Evolutionary conservation across 2,888 invertebrate genomes (phyloP).

Genomic region (Lottia scabra): DNA sequence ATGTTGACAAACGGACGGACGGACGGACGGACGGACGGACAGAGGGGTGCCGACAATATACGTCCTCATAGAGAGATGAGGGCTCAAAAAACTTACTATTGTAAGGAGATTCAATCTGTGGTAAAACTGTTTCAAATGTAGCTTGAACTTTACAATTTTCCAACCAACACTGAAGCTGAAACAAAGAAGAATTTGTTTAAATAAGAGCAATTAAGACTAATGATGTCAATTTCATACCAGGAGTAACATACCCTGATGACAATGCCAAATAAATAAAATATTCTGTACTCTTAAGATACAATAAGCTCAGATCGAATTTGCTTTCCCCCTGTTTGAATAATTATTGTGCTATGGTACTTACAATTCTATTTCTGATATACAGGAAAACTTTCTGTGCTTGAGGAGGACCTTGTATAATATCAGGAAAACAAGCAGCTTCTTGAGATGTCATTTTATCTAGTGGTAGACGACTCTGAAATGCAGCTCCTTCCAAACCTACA

Average conservation of each 20-base stretch:
- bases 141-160: constrained; percentile 94
- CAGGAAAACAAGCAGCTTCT: constrained; percentile 94
- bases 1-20: too few species aligned
- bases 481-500: constrained; percentile 80
- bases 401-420: constrained; percentile 85
- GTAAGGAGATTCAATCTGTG: constrained; percentile 87
- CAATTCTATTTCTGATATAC: constrained; percentile 89
- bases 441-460: constrained; percentile 94
- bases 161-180: constrained; percentile 89
- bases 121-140: constrained; percentile 83
- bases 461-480: constrained; percentile 84
- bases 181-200: not conserved
- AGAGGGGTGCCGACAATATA: too few species aligned
- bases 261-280: too few species aligned
- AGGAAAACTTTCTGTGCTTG: constrained; percentile 89
- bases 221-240: too few species aligned
- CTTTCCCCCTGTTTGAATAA: too few species aligned
- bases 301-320: too few species aligned
- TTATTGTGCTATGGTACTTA: constrained; percentile 59
- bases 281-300: too few species aligned
- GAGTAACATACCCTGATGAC: too few species aligned
- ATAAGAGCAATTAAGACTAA: too few species aligned
- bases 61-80: too few species aligned
- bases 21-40: too few species aligned
- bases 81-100: constrained; percentile 80